Percentiles rank a stretch among this genome's conserved stretches.
These are phyloP conservation scores for Chouioia cunea DNA, from an alignment of 2,888 invertebrate genomes.

Conservation along the genomic window DNA sequence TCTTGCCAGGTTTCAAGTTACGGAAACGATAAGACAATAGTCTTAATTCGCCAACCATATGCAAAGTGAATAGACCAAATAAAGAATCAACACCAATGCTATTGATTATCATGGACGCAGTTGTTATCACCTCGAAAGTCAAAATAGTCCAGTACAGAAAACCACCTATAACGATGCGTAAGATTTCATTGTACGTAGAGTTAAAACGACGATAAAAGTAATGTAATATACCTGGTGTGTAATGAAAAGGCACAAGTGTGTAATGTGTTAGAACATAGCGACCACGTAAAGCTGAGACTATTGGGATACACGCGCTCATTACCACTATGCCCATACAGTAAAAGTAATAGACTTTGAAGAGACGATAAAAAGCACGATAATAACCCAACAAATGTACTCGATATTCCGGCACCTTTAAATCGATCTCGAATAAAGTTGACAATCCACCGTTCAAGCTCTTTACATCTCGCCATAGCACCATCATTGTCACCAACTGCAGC, in stretches of 20 bases:
- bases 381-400: no score
- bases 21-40: constrained; percentile 46
- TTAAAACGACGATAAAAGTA: no score
- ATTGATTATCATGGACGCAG: constrained; percentile 33
- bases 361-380: no score
- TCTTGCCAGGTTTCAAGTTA: constrained; percentile 29
- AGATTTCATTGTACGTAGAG: no score
- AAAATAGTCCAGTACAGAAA: constrained; percentile 36
- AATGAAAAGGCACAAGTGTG: no score
- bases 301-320: neutral
- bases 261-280: no score
- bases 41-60: constrained; percentile 53
- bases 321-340: no score
- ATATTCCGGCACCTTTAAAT: constrained; percentile 9
- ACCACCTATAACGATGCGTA: no score
- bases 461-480: constrained; percentile 1
- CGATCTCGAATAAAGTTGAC: neutral
- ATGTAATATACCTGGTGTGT: no score
- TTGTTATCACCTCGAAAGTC: constrained; percentile 24
- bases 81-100: constrained; percentile 51
- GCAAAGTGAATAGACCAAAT: constrained; percentile 55
- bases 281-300: neutral
- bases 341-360: no score
- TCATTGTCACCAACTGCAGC: neutral
- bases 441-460: neutral